Base-by-base conservation (phyloP, 2,888 invertebrate genomes). In the Pseudococcus viburni region DNA sequence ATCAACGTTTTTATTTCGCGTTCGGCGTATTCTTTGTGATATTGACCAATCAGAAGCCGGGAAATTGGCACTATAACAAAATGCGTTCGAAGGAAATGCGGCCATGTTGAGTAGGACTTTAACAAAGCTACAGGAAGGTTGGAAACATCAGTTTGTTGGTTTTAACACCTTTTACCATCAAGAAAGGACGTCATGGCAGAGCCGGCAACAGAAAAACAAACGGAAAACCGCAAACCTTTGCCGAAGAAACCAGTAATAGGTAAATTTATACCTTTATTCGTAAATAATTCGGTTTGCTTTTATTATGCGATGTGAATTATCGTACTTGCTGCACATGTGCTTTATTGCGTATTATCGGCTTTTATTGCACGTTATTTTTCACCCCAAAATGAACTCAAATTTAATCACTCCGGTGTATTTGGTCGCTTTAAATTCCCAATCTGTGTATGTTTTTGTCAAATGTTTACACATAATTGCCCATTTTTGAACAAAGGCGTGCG, bases 231-330 rank as follows among this genome's bases (percentile, higher is more conserved):
- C 93, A 94, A 94, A 94, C 94, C 94, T 93, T 94, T 93, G 92
- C 94, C 94, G 93, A 95, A 95, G 93, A 97, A 97, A 94, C 95
- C 96, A 94, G 94, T 96, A 93, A 96, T 96, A 93, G 96, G 96
- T 96, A 93, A 80, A 59, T 86, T 59, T n/a, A 59, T n/a, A 39
- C 11, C 42, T 86, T 86, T 86, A 86, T 64, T 19, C 6, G 80
- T 19, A 19, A 46, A 19, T 83, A 83, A 64, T 86, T 59, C 42
- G 42, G 17, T 15, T 39, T 64, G 22, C 42, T 6, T 19, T n/a
- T 19, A 17, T 83, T 33, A 19, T 15, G 9, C 46, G 80, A 83
- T 83, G 17, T 46, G 12, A 83, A 19, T 83, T 83, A 46, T n/a
- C 46, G 42, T 26, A 59, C 46, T 42, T 9, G 59, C 39, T 55